These are phyloP conservation scores for Lindbergichthys nudifrons DNA, from an alignment of 2,797 vertebrate genomes.

Conservation along the genomic window DNA sequence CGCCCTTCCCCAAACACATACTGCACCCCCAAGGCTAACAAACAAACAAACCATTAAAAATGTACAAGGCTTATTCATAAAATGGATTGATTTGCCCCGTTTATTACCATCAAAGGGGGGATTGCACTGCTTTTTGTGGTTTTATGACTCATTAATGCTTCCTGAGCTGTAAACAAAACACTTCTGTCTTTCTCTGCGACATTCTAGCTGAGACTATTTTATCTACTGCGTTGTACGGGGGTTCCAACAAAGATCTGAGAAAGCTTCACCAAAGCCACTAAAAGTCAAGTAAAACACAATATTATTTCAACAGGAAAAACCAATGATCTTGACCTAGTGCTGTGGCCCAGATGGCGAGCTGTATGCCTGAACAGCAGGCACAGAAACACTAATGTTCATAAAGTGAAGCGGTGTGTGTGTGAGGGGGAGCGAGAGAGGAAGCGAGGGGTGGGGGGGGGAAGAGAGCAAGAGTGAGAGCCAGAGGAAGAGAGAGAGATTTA, in stretches of 20 bases:
- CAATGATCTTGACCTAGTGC: conserved; percentile 97
- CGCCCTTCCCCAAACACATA: conserved; percentile 77
- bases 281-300: conserved; percentile 75
- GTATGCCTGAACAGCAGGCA: conserved; percentile 97
- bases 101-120: conserved; percentile 81
- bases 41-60: conserved; percentile 86
- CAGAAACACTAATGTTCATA: conserved; percentile 94
- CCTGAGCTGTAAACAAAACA: conserved; percentile 78
- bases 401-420: conserved; percentile 76
- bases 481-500: conserved; percentile 93
- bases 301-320: conserved; percentile 77
- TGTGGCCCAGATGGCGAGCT: conserved; percentile 98
- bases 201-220: conserved; percentile 26
- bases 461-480: conserved; percentile 73
- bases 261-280: conserved; percentile 30
- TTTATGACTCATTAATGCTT: conserved; percentile 82
- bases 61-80: conserved; percentile 85
- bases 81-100: conserved; percentile 83
- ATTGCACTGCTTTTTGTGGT: conserved; percentile 74
- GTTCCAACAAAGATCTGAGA: conserved; percentile 21
- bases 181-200: conserved; percentile 44
- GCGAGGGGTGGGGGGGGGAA: background rate
- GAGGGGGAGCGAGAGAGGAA: background rate
- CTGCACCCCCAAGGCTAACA: conserved; percentile 81
- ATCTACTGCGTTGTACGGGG: background rate